phyloP scores from a whole-genome alignment of 2,113 vertebrate genomes.

The Pterocles orientalis region DNA sequence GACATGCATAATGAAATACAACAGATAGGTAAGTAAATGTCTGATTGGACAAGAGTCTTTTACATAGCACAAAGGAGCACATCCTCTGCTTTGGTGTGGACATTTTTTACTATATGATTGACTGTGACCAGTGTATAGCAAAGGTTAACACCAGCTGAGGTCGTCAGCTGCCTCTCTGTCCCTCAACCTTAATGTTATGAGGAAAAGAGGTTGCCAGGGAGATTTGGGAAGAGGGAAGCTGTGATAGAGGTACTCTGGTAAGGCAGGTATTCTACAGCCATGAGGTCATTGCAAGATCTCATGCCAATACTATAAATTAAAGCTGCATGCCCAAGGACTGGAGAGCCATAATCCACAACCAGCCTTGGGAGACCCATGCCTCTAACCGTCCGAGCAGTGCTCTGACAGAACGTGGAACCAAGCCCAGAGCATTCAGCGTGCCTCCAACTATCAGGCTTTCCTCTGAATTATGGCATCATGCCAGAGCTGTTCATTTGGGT shows the following conservation, averaged over 20 bases:
- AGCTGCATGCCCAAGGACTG: neutral
- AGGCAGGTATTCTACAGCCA: neutral
- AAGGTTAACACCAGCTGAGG: neutral
- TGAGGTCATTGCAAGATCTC: neutral
- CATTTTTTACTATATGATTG: neutral
- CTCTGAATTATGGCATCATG: neutral
- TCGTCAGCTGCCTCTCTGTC: neutral
- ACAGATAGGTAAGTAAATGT: neutral
- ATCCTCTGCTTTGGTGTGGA: neutral
- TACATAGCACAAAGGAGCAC: neutral
- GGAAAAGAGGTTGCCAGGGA: neutral
- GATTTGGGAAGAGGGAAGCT: neutral
- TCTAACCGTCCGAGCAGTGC: rapidly evolving
- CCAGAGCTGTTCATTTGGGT: conserved; percentile 34
- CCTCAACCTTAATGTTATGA: neutral
- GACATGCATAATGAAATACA: neutral
- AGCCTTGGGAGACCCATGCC: neutral
- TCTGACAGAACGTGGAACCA: conserved; percentile 9
- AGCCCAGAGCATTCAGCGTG: neutral
- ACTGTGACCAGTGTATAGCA: neutral
- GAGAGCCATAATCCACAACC: neutral
- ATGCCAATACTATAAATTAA: neutral
- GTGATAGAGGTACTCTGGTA: neutral
- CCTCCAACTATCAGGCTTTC: conserved; percentile 29
- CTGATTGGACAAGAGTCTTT: neutral